phyloP scores from a whole-genome alignment of 2,113 vertebrate species.

The Silurus meridionalis region DNA sequence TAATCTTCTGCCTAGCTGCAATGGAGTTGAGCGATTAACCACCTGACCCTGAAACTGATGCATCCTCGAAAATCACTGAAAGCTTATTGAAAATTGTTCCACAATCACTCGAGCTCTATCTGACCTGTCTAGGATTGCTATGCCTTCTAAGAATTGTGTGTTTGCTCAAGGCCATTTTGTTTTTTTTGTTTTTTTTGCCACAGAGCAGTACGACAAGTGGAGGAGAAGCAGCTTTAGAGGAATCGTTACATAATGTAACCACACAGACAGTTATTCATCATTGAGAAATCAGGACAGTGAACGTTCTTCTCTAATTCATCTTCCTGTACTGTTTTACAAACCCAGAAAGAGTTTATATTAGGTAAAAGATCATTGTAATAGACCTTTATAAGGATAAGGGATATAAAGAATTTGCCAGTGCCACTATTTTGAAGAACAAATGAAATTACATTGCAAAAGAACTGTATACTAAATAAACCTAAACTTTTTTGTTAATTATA shows the following conservation, averaged over 20 bases:
- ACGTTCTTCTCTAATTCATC: slow-evolving; percentile 18
- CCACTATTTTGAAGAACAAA: too few species aligned
- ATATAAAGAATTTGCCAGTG: background rate
- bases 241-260: slow-evolving; percentile 36
- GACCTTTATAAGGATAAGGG: background rate
- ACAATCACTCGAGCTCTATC: slow-evolving; percentile 14
- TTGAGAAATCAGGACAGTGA: slow-evolving; percentile 38
- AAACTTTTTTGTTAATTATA: background rate
- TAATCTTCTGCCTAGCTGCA: slow-evolving; percentile 26
- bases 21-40: slow-evolving; percentile 6
- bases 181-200: slow-evolving; percentile 7
- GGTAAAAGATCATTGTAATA: slow-evolving; percentile 4
- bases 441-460: too few species aligned
- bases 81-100: slow-evolving; percentile 10
- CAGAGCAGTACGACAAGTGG: slow-evolving; percentile 21
- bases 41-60: slow-evolving; percentile 17
- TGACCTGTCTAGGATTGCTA: slow-evolving; percentile 13
- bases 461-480: background rate
- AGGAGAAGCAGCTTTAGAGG: slow-evolving; percentile 39
- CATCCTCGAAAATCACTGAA: background rate
- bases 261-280: slow-evolving; percentile 45
- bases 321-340: slow-evolving; percentile 10
- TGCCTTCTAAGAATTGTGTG: slow-evolving; percentile 20
- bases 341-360: slow-evolving; percentile 24
- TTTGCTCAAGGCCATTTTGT: slow-evolving; percentile 26